phyloP scores from a whole-genome alignment of 2,888 invertebrate species.

The Chymomyza caudatula region DNA sequence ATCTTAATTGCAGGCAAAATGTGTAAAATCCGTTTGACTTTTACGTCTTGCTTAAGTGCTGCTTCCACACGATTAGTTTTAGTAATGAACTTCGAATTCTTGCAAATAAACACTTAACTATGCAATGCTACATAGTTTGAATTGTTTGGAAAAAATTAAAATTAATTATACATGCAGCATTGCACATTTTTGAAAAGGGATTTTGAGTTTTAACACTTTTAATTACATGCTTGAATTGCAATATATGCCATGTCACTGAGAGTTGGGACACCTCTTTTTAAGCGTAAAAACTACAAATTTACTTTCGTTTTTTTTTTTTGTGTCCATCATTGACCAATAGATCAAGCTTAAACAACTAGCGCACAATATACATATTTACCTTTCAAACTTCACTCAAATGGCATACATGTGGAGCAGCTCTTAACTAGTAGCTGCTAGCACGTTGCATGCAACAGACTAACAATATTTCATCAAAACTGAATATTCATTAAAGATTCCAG shows the following conservation, averaged over 20 bases:
- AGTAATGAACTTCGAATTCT: neutral
- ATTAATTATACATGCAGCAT: neutral
- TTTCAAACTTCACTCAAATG: neutral
- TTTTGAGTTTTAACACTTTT: neutral
- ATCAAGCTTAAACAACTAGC: neutral
- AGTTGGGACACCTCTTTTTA: neutral
- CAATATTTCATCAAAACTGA: neutral
- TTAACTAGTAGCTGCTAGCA: neutral
- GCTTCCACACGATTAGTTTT: too few species aligned
- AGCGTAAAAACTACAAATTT: neutral
- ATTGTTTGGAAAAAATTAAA: neutral
- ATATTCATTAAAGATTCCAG: neutral
- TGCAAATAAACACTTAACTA: neutral
- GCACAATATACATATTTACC: neutral
- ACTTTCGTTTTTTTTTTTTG: neutral
- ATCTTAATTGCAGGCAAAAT: neutral
- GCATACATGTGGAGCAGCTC: neutral
- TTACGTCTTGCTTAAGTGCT: neutral
- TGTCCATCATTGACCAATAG: neutral
- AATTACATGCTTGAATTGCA: neutral
- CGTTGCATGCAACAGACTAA: neutral
- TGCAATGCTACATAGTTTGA: neutral
- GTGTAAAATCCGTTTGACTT: too few species aligned
- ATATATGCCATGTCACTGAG: neutral
- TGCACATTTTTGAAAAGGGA: neutral